A percentile compares a stretch with the other conserved stretches of the same genome.
Conservation (phyloP, 2,797 vertebrate genomes). For the Taeniopygia guttata region DNA sequence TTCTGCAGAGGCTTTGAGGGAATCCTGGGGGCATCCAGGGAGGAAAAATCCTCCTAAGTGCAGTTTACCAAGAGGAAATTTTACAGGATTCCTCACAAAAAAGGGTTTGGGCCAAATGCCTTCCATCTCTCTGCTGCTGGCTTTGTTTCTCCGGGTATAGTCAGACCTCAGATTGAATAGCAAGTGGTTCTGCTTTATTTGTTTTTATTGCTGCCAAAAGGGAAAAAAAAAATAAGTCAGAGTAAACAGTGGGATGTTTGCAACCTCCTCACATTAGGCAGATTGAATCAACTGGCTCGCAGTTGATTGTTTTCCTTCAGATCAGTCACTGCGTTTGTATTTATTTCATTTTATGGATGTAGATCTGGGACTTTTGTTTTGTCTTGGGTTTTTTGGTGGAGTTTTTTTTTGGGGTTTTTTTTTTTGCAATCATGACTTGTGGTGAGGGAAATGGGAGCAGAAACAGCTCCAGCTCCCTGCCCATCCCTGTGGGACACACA, state of each 20-base stretch:
- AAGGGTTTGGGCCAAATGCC: background rate
- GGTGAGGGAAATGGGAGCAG: background rate
- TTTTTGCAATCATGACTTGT: background rate
- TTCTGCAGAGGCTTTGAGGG: background rate
- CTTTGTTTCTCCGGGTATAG: background rate
- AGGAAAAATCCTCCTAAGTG: background rate
- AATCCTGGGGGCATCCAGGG: no score
- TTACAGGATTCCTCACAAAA: background rate
- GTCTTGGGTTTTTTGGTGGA: background rate
- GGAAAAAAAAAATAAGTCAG: background rate
- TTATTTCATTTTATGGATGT: slow-evolving; percentile 8
- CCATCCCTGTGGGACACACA: accelerated
- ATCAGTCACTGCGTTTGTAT: slow-evolving; percentile 3
- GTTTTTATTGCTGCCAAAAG: slow-evolving; percentile 50
- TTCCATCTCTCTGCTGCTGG: background rate
- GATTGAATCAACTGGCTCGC: slow-evolving; percentile 51
- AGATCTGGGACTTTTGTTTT: background rate
- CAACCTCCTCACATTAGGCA: slow-evolving; percentile 55
- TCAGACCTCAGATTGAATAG: background rate
- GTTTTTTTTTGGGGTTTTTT: background rate
- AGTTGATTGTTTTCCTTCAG: slow-evolving; percentile 48
- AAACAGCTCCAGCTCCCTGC: background rate
- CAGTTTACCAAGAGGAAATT: accelerated
- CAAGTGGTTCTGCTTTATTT: slow-evolving; percentile 5
- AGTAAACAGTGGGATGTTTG: slow-evolving; percentile 63